Evolutionary conservation across 1,140 invertebrate genomes (phyloP).

Genomic region (Acromyrmex echinatior): DNA sequence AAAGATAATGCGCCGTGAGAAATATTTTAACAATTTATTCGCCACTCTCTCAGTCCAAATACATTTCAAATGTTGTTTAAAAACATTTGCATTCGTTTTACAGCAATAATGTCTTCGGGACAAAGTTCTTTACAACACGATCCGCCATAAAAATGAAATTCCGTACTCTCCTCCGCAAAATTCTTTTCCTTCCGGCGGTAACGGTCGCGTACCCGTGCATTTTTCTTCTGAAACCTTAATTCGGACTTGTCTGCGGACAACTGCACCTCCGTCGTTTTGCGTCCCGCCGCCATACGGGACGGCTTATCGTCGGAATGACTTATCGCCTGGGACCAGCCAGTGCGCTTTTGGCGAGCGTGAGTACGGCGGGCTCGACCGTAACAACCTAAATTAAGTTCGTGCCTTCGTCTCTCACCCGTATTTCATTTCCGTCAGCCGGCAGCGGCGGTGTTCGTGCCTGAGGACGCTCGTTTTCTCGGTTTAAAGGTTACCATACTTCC

Average conservation of each 20-base stretch:
- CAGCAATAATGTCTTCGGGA: slow-evolving; percentile 12
- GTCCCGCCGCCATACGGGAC: slow-evolving; percentile 49
- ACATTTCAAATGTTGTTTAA: neutral
- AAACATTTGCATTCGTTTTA: neutral
- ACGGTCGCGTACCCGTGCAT: slow-evolving; percentile 61
- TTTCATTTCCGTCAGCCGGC: slow-evolving; percentile 78
- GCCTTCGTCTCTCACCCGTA: slow-evolving; percentile 78
- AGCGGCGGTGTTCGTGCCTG: slow-evolving; percentile 45
- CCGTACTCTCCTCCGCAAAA: neutral
- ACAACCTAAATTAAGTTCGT: slow-evolving; percentile 81
- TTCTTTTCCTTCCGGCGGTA: slow-evolving; percentile 41
- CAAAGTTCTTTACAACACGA: neutral
- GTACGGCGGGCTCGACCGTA: slow-evolving; percentile 72
- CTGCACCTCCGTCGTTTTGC: slow-evolving; percentile 67
- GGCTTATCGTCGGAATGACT: slow-evolving; percentile 85
- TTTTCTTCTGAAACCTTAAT: slow-evolving; percentile 76
- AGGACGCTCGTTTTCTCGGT: slow-evolving; percentile 68
- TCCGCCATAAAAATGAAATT: slow-evolving; percentile 36
- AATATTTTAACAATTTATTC: neutral
- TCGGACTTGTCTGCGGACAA: slow-evolving; percentile 67
- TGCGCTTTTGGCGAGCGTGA: slow-evolving; percentile 69
- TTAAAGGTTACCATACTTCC: slow-evolving; percentile 56
- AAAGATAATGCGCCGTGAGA: neutral
- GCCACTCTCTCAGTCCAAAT: neutral
- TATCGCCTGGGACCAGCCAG: slow-evolving; percentile 78